Base-by-base conservation (phyloP, 2,888 invertebrate genomes). In the Ectobius pallidus region DNA sequence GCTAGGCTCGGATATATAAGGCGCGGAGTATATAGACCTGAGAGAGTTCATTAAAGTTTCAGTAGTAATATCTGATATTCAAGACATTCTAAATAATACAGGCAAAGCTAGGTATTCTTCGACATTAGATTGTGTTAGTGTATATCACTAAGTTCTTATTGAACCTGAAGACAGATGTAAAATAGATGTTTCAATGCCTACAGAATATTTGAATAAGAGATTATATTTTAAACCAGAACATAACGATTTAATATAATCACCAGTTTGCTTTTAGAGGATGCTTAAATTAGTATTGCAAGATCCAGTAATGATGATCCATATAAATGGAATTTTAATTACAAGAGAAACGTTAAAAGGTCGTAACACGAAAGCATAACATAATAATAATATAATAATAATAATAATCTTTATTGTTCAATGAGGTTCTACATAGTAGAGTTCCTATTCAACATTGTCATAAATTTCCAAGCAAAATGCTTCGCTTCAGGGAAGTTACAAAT, bases 11-110 rank as follows among this genome's bases (percentile, higher is more conserved):
- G n/a, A n/a, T n/a, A n/a, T n/a, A n/a, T n/a, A n/a, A n/a, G n/a
- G n/a, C n/a, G n/a, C n/a, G n/a, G 14, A 22, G 2, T 2, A 1
- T 22, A 42, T 65, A 16, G 42, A 65, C 9, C 42, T 65, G 6
- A 16, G 39, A 3, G 20, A 55, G 20, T 7, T 1, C 11, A 52
- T n/a, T n/a, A 52, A 4, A 7, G 14, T 39, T 9, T 9, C 39
- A 1, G 18, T 30, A 30, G 30, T 18, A 0, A 11, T 63, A 20
- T 42, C 39, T 14, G 42, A 61, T 32, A 61, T 61, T 32, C 61
- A 61, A 18, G 30, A 61, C 14, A 61, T 61, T 14, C 30, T 68
- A 49, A 49, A 68, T 30, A 68, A 68, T 30, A 25, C 49, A 3
- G 68, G 68, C 2, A 46, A 18, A 32, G 61, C 61, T n/a, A 61